These are phyloP conservation scores for Psammodynastes pulverulentus DNA, from an alignment of 2,113 vertebrate genomes.

Conservation along the genomic window DNA sequence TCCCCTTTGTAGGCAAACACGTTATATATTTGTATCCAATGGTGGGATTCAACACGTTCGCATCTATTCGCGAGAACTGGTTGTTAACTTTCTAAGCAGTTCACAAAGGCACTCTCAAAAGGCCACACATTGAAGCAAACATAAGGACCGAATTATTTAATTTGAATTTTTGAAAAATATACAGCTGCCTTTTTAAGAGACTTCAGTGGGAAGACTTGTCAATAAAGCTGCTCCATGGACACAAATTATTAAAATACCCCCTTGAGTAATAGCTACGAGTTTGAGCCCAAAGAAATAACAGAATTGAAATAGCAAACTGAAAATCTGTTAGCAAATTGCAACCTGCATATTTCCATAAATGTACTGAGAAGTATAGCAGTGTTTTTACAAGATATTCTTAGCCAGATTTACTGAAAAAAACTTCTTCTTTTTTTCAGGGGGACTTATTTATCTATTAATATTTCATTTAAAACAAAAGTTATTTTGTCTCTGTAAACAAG, in stretches of 20 bases:
- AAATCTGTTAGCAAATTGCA: neutral
- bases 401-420: neutral
- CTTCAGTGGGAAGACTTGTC: neutral
- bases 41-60: no score
- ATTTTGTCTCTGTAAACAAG: neutral
- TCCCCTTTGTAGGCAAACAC: no score
- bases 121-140: neutral
- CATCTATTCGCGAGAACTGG: no score
- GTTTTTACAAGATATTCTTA: neutral
- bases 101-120: neutral
- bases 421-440: neutral
- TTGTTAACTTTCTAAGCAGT: no score
- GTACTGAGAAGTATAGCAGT: neutral
- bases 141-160: neutral
- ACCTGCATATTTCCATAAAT: neutral
- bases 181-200: neutral
- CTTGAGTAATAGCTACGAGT: neutral
- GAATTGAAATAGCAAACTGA: neutral
- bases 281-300: neutral
- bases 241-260: neutral
- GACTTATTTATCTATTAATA: neutral
- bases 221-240: no score
- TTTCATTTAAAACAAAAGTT: neutral
- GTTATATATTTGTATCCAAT: no score
- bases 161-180: neutral